Evolutionary conservation across 1,140 invertebrate genomes (phyloP).

Genomic region (Scaptodrosophila lebanonensis): DNA sequence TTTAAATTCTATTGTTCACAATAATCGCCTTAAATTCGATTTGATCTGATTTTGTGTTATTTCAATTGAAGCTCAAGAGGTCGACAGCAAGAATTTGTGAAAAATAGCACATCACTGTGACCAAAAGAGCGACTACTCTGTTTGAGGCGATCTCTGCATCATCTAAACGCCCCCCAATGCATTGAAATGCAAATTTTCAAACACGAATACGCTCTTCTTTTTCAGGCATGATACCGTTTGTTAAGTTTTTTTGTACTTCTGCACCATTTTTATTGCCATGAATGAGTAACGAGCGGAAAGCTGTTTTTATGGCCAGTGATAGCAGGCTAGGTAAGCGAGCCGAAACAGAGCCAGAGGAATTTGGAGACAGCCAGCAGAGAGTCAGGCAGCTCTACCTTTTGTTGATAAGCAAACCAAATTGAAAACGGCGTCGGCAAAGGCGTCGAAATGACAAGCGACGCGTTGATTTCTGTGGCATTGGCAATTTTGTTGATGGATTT

Average conservation of each 20-base stretch:
- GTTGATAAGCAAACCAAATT: conserved; percentile 68
- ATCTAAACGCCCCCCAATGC: conserved; percentile 34
- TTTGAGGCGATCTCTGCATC: neutral
- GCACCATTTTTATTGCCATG: conserved; percentile 73
- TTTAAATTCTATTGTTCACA: too few relatives aligned
- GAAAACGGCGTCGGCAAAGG: conserved; percentile 65
- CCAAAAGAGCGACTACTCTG: neutral
- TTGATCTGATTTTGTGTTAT: too few relatives aligned
- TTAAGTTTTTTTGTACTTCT: conserved; percentile 66
- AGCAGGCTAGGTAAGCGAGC: conserved; percentile 28
- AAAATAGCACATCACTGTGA: too few relatives aligned
- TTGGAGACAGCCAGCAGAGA: conserved; percentile 18
- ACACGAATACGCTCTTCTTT: conserved; percentile 39
- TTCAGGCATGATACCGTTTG: conserved; percentile 16
- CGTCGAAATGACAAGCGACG: conserved; percentile 65
- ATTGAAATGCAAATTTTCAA: conserved; percentile 74
- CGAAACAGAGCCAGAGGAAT: conserved; percentile 1
- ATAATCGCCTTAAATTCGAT: too few relatives aligned
- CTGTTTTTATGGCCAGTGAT: conserved; percentile 74
- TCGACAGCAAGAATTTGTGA: too few relatives aligned
- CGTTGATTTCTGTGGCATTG: conserved; percentile 60
- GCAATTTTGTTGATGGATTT: conserved; percentile 72
- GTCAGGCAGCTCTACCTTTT: conserved; percentile 45
- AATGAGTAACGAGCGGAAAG: conserved; percentile 75
- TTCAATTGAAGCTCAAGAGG: too few relatives aligned